Base-by-base conservation (phyloP, 1,140 invertebrate genomes). In the Aphaenogaster rudis region DNA sequence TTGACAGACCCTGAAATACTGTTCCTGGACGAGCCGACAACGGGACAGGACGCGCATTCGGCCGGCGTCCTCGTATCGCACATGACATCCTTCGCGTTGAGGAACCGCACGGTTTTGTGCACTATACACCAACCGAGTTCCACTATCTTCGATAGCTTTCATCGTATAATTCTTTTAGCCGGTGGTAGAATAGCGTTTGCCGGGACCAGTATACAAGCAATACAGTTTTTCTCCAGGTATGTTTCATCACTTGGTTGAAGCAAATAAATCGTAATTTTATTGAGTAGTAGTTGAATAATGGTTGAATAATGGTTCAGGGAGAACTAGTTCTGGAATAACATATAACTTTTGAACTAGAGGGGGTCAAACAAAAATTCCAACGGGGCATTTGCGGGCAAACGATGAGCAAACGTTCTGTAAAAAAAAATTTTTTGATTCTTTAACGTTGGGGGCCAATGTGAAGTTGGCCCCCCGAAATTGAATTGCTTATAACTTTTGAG, bases 121-220 rank as follows among this genome's bases (percentile, higher is more conserved):
- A 99, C 99, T 15, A 99, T 99, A 89, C 99, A 99, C 95, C 99
- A 99, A 94, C 99, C 99, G 0, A 99, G 98, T n/a, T 98, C 98
- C 0, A 97, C 99, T 90, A 96, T 99, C 48, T 99, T 99, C 93
- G 97, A 97, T 1, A 96, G 98, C 94, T 99, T 99, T 94, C 97
- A 99, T 92, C 97, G 97, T 88, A 95, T 99, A 8, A 97, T 99
- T 82, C 95, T 99, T 1, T 94, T 99, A 86, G 98, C 98, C 17
- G 98, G 99, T 94, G 99, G 99, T 0, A 96, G 98, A 86, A 97
- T 99, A 1, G 99, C 98, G 0, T 99, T 97, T 91, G 97, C 98
- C 72, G 99, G 99, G 6, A 96, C 97, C 1, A 96, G 96, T 0
- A 95, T 97, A 7, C 96, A 97, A 78, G 98, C 98, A 0, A 91